phyloP scores from a whole-genome alignment of 2,888 invertebrate genomes.

The Invenusta paracnida region DNA sequence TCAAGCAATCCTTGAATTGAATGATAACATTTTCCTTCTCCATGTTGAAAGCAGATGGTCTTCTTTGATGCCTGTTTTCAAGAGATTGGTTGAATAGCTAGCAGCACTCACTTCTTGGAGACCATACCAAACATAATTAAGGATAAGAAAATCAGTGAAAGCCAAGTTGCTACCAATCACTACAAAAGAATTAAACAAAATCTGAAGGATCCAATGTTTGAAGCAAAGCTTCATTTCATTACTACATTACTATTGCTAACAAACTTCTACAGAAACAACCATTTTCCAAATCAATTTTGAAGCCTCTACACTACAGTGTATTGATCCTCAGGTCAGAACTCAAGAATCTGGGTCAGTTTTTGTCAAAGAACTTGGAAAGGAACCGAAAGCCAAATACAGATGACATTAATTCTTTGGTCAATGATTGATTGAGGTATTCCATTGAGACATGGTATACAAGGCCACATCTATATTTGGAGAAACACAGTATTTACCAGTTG shows the following conservation, averaged over 20 bases:
- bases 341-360: constrained; percentile 16
- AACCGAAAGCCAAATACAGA: constrained; percentile 18
- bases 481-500: constrained; percentile 15
- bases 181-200: neutral
- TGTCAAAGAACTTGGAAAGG: neutral
- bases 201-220: constrained; percentile 11
- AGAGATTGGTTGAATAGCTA: neutral
- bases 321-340: constrained; percentile 19
- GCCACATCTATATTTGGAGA: constrained; percentile 23
- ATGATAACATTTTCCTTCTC: constrained; percentile 45
- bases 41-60: constrained; percentile 47
- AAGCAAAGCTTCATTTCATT: constrained; percentile 3
- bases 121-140: neutral
- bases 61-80: constrained; percentile 44
- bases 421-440: neutral
- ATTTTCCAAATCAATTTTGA: constrained; percentile 1
- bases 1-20: constrained; percentile 42
- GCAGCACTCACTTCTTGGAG: neutral
- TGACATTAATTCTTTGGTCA: neutral
- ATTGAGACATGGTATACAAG: neutral
- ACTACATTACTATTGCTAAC: neutral
- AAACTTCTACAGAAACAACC: neutral
- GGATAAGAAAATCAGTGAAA: neutral
- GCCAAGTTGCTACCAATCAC: neutral
- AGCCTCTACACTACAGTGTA: constrained; percentile 8